Base-by-base conservation (phyloP, 2,888 invertebrate genomes). In the Polydrusus tereticollis region DNA sequence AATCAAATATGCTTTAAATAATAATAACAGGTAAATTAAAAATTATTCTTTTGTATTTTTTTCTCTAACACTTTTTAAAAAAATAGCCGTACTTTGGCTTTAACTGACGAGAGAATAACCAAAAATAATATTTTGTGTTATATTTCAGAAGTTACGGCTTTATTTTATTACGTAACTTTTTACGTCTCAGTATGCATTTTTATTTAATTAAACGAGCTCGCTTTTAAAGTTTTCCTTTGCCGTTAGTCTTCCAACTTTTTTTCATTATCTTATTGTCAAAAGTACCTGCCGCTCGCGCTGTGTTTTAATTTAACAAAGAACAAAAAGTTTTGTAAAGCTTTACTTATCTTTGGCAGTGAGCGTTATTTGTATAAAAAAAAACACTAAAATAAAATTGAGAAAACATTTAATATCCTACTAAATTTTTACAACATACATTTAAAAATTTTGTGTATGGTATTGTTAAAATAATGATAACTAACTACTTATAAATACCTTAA, bases 291-390 rank as follows among this genome's bases (percentile, higher is more conserved):
- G 18, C 18, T 20, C 16, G 7, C 16, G 29, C 52, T 29, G 52
- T 29, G 29, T 29, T 55, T 55, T 55, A 55, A 55, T 29, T 55
- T 55, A 29, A 55, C 29, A 16, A 33, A n/a, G n/a, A 55, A 55
- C 14, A 14, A 33, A 55, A 29, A 55, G 16, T 55, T 55, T 29
- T 21, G 5, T 23, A 41, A 41, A 41, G 41, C 41, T 41, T 41
- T 16, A 41, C 41, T 41, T 41, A 6, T 41, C 16, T n/a, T 41
- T 41, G 16, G n/a, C 41, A 41, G n/a, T 7, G 5, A 3, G 5
- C 41, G 2, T 14, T 38, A n/a, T 41, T 41, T 1, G 16, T 16
- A 38, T 1, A n/a, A 41, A 26, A 26, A 26, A 7, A 26, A 26
- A 26, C 3, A 26, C 26, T 26, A 7, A 26, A 26, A 26, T 7